Evolutionary conservation across 2,113 vertebrate genomes (phyloP).

Genomic region (Muntiacus reevesi): DNA sequence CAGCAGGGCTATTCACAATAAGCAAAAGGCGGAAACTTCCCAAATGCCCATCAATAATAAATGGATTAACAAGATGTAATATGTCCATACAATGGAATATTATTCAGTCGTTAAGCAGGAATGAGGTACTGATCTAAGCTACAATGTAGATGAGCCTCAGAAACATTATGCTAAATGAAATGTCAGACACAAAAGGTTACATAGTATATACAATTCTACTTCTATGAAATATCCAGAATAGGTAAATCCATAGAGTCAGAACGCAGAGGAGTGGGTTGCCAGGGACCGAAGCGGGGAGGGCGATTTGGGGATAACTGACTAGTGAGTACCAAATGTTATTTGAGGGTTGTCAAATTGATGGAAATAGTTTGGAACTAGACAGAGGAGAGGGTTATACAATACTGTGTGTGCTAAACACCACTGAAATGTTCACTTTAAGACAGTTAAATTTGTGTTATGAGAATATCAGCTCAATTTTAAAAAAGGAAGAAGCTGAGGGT

Average conservation of each 20-base stretch:
- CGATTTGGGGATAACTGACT: neutral
- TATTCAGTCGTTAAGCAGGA: neutral
- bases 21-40: neutral
- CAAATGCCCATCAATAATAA: neutral
- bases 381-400: no score
- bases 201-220: neutral
- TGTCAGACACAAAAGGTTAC: neutral
- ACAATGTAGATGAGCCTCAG: neutral
- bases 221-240: neutral
- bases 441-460: neutral
- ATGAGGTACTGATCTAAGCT: neutral
- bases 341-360: neutral
- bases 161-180: neutral
- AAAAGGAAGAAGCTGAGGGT: neutral
- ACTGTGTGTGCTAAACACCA: no score
- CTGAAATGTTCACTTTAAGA: neutral
- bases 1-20: neutral
- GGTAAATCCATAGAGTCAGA: neutral
- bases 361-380: neutral
- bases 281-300: fast-evolving
- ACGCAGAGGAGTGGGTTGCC: neutral
- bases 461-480: neutral
- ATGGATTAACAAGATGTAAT: neutral
- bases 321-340: no score
- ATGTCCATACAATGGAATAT: neutral